These are phyloP conservation scores for Drosophila stalkeri DNA, from an alignment of 2,888 invertebrate species.

Conservation along the genomic window DNA sequence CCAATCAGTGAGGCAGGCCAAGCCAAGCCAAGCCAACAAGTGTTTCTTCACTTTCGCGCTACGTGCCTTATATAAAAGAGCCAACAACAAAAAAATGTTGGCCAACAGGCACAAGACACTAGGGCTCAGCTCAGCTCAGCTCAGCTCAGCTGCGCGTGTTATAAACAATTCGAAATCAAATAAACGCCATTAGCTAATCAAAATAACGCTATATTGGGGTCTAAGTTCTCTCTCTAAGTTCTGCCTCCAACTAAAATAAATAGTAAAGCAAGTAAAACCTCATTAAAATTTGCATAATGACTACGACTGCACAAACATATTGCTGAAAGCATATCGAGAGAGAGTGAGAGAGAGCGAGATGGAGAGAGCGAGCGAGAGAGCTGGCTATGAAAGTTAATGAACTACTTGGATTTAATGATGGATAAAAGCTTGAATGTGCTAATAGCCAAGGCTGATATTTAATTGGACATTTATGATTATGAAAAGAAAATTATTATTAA, in stretches of 20 bases:
- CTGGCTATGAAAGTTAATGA: constrained; percentile 1
- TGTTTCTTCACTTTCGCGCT: constrained; percentile 59
- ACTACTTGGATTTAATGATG: constrained; percentile 3
- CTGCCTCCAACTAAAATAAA: constrained; percentile 2
- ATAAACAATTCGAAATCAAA: constrained; percentile 63
- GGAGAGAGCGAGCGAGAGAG: not conserved
- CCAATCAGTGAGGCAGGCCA: constrained; percentile 8
- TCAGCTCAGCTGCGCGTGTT: constrained; percentile 34
- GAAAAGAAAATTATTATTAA: not conserved
- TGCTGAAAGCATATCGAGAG: not conserved
- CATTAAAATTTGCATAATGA: constrained; percentile 20
- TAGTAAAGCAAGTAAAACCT: constrained; percentile 4
- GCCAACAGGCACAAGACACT: not conserved
- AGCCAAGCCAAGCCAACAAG: constrained; percentile 59
- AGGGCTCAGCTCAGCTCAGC: not conserved
- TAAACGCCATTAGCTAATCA: constrained; percentile 78
- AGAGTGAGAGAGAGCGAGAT: no score
- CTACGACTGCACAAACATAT: not conserved
- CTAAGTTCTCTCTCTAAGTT: not conserved
- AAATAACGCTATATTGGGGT: constrained; percentile 27
- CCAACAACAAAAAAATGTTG: constrained; percentile 22
- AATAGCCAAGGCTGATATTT: not conserved
- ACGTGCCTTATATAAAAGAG: constrained; percentile 64
- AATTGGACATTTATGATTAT: not conserved
- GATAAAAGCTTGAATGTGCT: not conserved